These are phyloP conservation scores for Drosophila paramelanica DNA, from an alignment of 2,888 invertebrate species.

Conservation along the genomic window DNA sequence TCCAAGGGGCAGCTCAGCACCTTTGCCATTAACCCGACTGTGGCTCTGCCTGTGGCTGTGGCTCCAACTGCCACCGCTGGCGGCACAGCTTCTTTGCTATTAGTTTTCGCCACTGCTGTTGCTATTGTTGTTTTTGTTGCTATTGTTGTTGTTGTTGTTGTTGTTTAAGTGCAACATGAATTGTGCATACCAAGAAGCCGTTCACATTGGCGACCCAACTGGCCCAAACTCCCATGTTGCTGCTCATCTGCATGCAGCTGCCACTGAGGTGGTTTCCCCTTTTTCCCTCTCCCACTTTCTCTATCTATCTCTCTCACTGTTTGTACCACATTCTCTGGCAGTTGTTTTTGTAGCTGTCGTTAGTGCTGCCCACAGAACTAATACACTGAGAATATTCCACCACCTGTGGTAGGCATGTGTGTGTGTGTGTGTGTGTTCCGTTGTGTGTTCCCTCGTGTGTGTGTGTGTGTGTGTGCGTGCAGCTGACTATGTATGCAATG, in stretches of 20 bases:
- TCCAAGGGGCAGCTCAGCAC: slow-evolving; percentile 65
- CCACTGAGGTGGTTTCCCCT: slow-evolving; percentile 24
- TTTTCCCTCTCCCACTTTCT: not conserved
- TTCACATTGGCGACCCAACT: slow-evolving; percentile 27
- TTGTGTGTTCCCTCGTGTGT: slow-evolving; percentile 10
- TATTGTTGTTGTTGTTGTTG: slow-evolving; percentile 34
- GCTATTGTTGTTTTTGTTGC: not conserved
- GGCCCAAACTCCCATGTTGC: slow-evolving; percentile 8
- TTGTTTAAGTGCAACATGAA: slow-evolving; percentile 76
- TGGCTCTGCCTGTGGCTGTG: slow-evolving; percentile 24
- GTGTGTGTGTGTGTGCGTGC: slow-evolving; percentile 22
- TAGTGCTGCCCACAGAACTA: slow-evolving; percentile 65
- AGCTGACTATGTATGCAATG: slow-evolving; percentile 57
- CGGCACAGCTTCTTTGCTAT: slow-evolving; percentile 64
- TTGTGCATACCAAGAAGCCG: slow-evolving; percentile 76
- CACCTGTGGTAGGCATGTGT: slow-evolving; percentile 34
- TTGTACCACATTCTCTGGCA: not conserved
- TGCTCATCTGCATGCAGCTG: slow-evolving; percentile 65
- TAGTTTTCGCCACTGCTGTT: slow-evolving; percentile 55
- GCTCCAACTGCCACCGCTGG: slow-evolving; percentile 24
- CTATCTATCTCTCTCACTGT: not conserved
- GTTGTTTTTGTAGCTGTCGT: slow-evolving; percentile 50
- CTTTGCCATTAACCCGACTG: slow-evolving; percentile 76
- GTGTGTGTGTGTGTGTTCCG: slow-evolving; percentile 10
- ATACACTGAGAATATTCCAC: slow-evolving; percentile 53